Conservation (phyloP, 2,113 vertebrate genomes). For the Microcebus tavaratra region DNA sequence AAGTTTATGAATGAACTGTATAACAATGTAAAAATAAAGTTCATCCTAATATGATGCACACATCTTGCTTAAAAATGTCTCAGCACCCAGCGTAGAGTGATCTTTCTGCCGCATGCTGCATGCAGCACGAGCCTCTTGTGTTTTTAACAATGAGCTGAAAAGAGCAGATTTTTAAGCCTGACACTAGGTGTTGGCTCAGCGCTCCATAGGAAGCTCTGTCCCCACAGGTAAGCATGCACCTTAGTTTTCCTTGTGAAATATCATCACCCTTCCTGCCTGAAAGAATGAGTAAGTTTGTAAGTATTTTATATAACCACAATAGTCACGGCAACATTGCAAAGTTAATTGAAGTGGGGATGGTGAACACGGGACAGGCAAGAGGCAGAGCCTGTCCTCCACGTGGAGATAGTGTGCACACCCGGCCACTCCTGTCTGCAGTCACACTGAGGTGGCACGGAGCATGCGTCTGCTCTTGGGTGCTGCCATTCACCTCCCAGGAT, state of each 20-base stretch:
- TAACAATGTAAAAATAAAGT: conserved; percentile 86
- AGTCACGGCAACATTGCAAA: conserved; percentile 74
- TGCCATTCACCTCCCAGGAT: conserved; percentile 84
- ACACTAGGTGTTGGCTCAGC: conserved; percentile 83
- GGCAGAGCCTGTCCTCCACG: neutral
- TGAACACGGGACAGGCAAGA: conserved; percentile 75
- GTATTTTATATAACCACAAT: conserved; percentile 79
- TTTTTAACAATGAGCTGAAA: conserved; percentile 91
- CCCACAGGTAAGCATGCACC: conserved; percentile 90
- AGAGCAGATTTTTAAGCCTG: conserved; percentile 85
- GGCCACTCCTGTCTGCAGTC: conserved; percentile 85
- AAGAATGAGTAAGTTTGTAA: conserved; percentile 85
- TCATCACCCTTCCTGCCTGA: conserved; percentile 87
- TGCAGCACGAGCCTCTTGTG: conserved; percentile 89
- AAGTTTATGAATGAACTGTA: conserved; percentile 88
- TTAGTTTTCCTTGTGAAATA: conserved; percentile 89
- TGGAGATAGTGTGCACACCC: conserved; percentile 83
- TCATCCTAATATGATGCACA: conserved; percentile 86
- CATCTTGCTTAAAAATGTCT: conserved; percentile 87
- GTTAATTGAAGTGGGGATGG: conserved; percentile 66
- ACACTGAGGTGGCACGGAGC: conserved; percentile 80
- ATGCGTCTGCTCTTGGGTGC: conserved; percentile 84
- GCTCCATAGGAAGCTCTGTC: conserved; percentile 87
- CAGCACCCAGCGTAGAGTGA: conserved; percentile 81
- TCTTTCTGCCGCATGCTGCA: conserved; percentile 88